Conservation (phyloP, 2,797 vertebrate species). For the Thalassophryne amazonica region DNA sequence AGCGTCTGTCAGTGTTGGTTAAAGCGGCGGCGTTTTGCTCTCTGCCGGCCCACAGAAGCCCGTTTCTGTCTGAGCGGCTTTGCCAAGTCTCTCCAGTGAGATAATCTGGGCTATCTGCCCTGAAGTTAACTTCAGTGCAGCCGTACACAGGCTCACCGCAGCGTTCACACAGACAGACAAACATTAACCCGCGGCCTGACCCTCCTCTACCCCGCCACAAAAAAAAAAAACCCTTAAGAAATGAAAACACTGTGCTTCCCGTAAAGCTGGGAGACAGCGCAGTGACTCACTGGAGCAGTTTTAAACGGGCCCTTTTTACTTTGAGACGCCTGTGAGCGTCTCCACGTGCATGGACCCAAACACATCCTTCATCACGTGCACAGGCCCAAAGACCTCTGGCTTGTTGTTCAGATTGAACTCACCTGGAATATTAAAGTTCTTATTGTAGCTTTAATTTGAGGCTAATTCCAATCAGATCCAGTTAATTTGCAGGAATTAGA, state of each 20-base stretch:
- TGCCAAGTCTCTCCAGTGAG: constrained; percentile 24
- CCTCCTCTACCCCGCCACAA: constrained; percentile 34
- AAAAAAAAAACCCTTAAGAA: constrained; percentile 47
- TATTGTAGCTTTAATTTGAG: too few relatives aligned
- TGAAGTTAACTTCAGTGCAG: constrained; percentile 30
- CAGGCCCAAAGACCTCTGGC: too few relatives aligned
- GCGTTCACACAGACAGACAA: constrained; percentile 60
- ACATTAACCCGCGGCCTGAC: constrained; percentile 55
- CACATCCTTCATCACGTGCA: neutral
- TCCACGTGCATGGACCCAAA: constrained; percentile 8
- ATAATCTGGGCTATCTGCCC: constrained; percentile 50
- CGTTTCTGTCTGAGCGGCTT: constrained; percentile 10
- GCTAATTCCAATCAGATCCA: too few relatives aligned
- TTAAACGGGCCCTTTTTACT: constrained; percentile 57
- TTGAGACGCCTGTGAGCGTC: constrained; percentile 52
- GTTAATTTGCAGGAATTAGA: too few relatives aligned
- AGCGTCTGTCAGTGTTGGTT: neutral
- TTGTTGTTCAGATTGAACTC: constrained; percentile 35
- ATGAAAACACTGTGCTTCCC: constrained; percentile 81
- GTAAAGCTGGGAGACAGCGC: constrained; percentile 69
- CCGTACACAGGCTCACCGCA: constrained; percentile 40
- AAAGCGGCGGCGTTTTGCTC: neutral
- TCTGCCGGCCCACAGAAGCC: neutral
- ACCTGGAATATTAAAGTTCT: too few relatives aligned
- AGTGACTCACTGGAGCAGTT: constrained; percentile 70